Evolutionary conservation across 2,113 vertebrate species (phyloP).

Genomic region (Halichoerus grypus): DNA sequence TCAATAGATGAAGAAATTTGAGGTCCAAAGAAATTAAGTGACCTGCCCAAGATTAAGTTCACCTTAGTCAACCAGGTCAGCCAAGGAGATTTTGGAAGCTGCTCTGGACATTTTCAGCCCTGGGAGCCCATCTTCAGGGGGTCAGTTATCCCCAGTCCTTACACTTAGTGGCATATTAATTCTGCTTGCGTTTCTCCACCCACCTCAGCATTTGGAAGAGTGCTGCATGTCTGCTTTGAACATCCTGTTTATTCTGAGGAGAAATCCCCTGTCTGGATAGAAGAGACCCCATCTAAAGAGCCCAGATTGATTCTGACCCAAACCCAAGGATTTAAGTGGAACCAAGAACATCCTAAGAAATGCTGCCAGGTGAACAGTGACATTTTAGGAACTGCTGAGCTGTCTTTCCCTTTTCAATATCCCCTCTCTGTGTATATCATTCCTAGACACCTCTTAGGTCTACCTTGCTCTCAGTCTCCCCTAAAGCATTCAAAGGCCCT

Average conservation of each 20-base stretch:
- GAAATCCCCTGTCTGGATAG: not conserved
- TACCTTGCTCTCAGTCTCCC: slow-evolving; percentile 5
- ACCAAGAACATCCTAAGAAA: not conserved
- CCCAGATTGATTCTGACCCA: not conserved
- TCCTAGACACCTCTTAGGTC: not conserved
- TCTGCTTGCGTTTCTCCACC: not conserved
- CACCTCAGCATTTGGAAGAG: not conserved
- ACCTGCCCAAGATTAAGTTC: not conserved
- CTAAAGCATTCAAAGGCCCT: not conserved
- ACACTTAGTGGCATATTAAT: not conserved
- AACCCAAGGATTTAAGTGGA: not conserved
- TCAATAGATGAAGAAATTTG: not conserved
- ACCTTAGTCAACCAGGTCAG: slow-evolving; percentile 2
- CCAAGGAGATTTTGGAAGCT: not conserved
- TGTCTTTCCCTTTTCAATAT: not conserved
- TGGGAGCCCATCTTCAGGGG: not conserved
- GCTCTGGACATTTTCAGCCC: not conserved
- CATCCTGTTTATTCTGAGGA: not conserved
- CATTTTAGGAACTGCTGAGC: not conserved
- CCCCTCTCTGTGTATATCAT: not conserved
- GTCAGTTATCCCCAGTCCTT: not conserved
- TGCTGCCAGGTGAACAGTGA: not conserved
- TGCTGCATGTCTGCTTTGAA: not conserved
- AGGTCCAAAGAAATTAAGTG: slow-evolving; percentile 9
- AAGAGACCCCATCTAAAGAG: slow-evolving; percentile 31